phyloP scores from a whole-genome alignment of 2,888 invertebrate species.

The Drosophila pseudotalamancana region DNA sequence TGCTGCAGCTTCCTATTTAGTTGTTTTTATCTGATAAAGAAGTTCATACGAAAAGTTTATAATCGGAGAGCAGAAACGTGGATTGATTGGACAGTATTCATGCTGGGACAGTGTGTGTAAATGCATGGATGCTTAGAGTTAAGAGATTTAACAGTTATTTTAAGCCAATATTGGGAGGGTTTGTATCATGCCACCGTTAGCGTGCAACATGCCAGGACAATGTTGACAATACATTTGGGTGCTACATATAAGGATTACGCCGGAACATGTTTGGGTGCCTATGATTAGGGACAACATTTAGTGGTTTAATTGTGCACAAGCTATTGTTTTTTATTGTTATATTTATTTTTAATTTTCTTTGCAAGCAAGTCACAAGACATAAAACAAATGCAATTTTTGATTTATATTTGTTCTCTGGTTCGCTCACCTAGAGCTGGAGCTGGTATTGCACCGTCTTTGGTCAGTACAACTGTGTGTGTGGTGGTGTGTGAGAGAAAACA shows the following conservation, averaged over 20 bases:
- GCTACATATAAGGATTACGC: conserved; percentile 22
- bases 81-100: conserved; percentile 28
- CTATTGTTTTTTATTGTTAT: conserved; percentile 7
- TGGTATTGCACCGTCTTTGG: conserved; percentile 85
- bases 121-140: conserved; percentile 18
- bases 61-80: conserved; percentile 16
- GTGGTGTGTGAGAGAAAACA: conserved; percentile 72
- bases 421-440: conserved; percentile 85
- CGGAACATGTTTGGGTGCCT: conserved; percentile 30
- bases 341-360: conserved; percentile 12
- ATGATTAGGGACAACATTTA: conserved; percentile 36
- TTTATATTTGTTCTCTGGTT: conserved; percentile 58
- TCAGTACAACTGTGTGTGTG: conserved; percentile 82
- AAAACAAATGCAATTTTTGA: conserved; percentile 35
- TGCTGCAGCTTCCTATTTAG: neutral
- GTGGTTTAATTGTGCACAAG: conserved; percentile 26
- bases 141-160: conserved; percentile 4
- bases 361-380: conserved; percentile 52
- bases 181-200: conserved; percentile 54
- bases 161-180: conserved; percentile 33
- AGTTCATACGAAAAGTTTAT: conserved; percentile 12
- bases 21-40: neutral
- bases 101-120: conserved; percentile 48
- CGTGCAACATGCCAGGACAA: conserved; percentile 55
- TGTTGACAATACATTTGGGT: conserved; percentile 15